Conservation (phyloP, 1,140 invertebrate species). For the Zaprionus ornatus region DNA sequence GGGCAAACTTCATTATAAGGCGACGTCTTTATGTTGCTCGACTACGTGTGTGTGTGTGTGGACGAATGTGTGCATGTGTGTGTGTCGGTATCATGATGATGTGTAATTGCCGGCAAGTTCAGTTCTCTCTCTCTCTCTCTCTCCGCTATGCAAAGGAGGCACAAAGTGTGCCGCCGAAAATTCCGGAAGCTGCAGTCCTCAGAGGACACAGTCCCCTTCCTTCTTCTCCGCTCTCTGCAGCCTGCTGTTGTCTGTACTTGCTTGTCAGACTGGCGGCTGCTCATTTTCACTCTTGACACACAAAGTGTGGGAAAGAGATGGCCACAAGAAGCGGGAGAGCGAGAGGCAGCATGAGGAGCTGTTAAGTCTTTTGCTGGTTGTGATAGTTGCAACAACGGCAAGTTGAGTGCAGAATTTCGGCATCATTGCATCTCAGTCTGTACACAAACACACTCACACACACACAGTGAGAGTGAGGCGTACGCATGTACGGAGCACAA, state of each 20-base stretch:
- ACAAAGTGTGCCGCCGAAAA: conserved; percentile 10
- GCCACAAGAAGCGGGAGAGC: not conserved
- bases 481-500: conserved; percentile 50
- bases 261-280: conserved; percentile 35
- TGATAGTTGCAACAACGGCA: conserved; percentile 40
- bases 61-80: not conserved
- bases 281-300: conserved; percentile 57
- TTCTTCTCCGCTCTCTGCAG: not conserved
- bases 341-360: not conserved
- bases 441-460: conserved; percentile 20
- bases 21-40: conserved; percentile 28
- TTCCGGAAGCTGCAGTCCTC: conserved; percentile 8
- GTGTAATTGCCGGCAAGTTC: conserved; percentile 53
- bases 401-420: conserved; percentile 75
- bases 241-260: not conserved
- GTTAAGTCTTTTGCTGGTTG: conserved; percentile 54
- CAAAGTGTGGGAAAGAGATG: conserved; percentile 12
- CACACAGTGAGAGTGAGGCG: not conserved
- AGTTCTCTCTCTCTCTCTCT: conserved; percentile 7
- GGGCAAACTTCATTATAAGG: conserved; percentile 44
- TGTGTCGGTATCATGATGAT: conserved; percentile 21
- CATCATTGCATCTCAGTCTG: conserved; percentile 66
- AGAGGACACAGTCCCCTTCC: not conserved
- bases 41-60: not conserved
- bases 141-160: conserved; percentile 9